Evolutionary conservation across 1,140 invertebrate species (phyloP).

Genomic region (Laodelphax striatellus): DNA sequence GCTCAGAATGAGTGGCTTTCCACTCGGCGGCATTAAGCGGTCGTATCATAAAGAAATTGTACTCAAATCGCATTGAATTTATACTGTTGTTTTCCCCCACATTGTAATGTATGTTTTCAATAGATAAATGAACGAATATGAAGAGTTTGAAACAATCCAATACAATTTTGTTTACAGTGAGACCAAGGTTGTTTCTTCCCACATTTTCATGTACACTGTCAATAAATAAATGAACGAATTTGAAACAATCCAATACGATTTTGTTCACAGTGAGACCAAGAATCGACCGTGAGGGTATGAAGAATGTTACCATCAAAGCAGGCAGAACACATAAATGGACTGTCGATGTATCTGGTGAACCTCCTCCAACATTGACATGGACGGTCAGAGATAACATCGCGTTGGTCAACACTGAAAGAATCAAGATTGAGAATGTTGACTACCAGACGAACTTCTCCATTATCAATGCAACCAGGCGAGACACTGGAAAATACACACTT

Average conservation of each 20-base stretch:
- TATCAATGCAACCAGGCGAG: conserved; percentile 68
- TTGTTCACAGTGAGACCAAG: conserved; percentile 63
- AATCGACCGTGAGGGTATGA: conserved; percentile 84
- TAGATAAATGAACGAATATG: no score
- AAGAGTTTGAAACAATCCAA: no score
- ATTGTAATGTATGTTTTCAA: no score
- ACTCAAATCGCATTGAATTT: no score
- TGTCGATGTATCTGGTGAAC: conserved; percentile 83
- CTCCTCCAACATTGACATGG: conserved; percentile 75
- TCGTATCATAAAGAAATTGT: no score
- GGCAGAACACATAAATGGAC: conserved; percentile 87
- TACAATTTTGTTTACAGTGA: conserved; percentile 41
- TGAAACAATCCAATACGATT: no score
- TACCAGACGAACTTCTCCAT: conserved; percentile 85
- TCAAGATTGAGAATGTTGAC: conserved; percentile 80
- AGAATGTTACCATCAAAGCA: conserved; percentile 73
- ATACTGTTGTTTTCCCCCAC: no score
- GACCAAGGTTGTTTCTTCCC: conserved; percentile 40
- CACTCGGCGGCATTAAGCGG: no score
- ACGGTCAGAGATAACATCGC: conserved; percentile 73
- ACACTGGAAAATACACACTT: conserved; percentile 85
- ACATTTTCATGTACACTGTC: no score
- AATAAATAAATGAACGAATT: no score
- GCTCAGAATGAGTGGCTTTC: no score
- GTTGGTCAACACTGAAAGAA: conserved; percentile 66